phyloP scores from a whole-genome alignment of 1,140 invertebrate species.

The Steinernema khuongi region DNA sequence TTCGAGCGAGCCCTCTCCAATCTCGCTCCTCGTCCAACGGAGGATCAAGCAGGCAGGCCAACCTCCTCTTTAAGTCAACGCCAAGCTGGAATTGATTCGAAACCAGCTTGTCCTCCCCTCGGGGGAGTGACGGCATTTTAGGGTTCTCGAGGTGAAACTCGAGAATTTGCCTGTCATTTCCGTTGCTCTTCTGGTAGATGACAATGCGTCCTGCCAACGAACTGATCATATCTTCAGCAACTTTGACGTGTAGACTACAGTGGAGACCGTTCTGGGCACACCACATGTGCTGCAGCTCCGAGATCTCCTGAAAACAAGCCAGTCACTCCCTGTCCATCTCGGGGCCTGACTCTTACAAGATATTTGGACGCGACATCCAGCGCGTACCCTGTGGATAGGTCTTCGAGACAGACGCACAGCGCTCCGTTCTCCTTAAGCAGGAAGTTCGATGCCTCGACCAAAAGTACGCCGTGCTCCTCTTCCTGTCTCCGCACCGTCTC shows the following conservation, averaged over 20 bases:
- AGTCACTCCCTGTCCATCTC: too few species aligned
- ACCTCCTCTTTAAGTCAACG: slow-evolving; percentile 31
- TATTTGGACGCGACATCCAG: slow-evolving; percentile 28
- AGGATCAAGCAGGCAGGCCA: slow-evolving; percentile 40
- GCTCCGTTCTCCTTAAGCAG: slow-evolving; percentile 42
- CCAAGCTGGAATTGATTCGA: slow-evolving; percentile 45
- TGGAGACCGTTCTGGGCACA: slow-evolving; percentile 54
- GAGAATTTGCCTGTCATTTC: slow-evolving; percentile 39
- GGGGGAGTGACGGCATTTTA: slow-evolving; percentile 35
- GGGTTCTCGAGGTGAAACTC: slow-evolving; percentile 27
- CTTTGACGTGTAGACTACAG: slow-evolving; percentile 38
- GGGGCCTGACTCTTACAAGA: slow-evolving; percentile 25
- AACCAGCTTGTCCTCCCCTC: slow-evolving; percentile 41
- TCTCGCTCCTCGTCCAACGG: slow-evolving; percentile 36
- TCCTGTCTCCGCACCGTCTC: slow-evolving; percentile 52
- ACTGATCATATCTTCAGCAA: slow-evolving; percentile 23
- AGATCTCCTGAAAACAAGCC: slow-evolving; percentile 53
- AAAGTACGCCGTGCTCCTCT: slow-evolving; percentile 43
- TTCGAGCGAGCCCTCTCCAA: slow-evolving; percentile 48
- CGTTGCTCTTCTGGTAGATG: slow-evolving; percentile 53
- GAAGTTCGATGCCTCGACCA: slow-evolving; percentile 47
- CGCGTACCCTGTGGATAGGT: slow-evolving; percentile 33
- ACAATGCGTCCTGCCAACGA: slow-evolving; percentile 23
- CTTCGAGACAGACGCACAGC: slow-evolving; percentile 53
- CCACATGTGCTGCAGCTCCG: slow-evolving; percentile 50